These are phyloP conservation scores for Enteromius viviparus DNA, from an alignment of 2,797 vertebrate genomes.

Conservation along the genomic window DNA sequence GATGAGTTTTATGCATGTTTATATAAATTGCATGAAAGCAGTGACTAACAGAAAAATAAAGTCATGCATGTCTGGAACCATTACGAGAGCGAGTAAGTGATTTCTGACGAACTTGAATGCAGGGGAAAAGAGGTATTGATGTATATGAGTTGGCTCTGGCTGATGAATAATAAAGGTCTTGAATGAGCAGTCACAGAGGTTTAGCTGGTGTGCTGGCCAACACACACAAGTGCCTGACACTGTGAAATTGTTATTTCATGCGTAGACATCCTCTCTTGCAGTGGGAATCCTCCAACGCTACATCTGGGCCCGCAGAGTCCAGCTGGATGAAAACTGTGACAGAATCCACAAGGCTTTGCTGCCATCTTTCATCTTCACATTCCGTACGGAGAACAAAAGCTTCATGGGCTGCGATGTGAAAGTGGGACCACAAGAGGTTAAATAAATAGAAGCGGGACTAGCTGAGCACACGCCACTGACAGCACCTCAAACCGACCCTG, in stretches of 20 bases:
- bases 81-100: not conserved
- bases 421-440: constrained; percentile 61
- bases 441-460: constrained; percentile 63
- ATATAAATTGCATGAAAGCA: not conserved
- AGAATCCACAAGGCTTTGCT: constrained; percentile 36
- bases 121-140: not conserved
- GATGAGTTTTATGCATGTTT: not conserved
- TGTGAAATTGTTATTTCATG: constrained; percentile 49
- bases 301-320: constrained; percentile 24
- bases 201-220: constrained; percentile 41
- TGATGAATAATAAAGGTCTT: constrained; percentile 30
- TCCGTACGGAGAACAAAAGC: constrained; percentile 36
- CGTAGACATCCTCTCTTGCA: constrained; percentile 39
- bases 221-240: constrained; percentile 43
- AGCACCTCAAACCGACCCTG: constrained; percentile 63
- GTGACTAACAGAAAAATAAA: not conserved
- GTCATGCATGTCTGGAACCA: not conserved
- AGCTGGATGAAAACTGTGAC: constrained; percentile 39
- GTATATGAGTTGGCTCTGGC: constrained; percentile 8
- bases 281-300: constrained; percentile 27
- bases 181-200: constrained; percentile 42
- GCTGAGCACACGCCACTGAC: constrained; percentile 62
- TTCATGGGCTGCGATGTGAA: constrained; percentile 28
- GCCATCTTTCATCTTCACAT: constrained; percentile 43
- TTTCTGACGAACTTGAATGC: not conserved